Evolutionary conservation across 2,888 invertebrate genomes (phyloP).

Genomic region (Lutraria lutraria): DNA sequence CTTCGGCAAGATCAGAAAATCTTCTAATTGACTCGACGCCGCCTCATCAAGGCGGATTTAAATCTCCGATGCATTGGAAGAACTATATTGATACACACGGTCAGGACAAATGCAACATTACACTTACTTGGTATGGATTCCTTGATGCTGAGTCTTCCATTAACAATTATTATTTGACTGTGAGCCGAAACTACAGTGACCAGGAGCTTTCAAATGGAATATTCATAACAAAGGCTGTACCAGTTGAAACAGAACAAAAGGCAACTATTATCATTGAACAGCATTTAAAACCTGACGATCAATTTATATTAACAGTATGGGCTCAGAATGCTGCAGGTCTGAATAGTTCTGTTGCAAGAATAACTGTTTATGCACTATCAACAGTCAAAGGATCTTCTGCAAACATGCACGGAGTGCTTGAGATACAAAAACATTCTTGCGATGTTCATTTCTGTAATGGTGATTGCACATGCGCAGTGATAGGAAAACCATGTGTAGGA

Average conservation of each 20-base stretch:
- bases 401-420: conserved; percentile 44
- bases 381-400: neutral
- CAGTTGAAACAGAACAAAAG: neutral
- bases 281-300: conserved; percentile 9
- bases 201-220: conserved; percentile 55
- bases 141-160: conserved; percentile 66
- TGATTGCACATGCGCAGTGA: conserved; percentile 68
- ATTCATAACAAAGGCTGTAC: neutral
- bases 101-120: neutral
- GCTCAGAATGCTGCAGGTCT: conserved; percentile 67
- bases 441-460: conserved; percentile 64
- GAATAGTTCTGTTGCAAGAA: conserved; percentile 55
- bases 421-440: conserved; percentile 67
- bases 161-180: conserved; percentile 47
- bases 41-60: conserved; percentile 71
- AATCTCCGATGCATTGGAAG: conserved; percentile 55
- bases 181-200: conserved; percentile 58
- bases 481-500: conserved; percentile 65
- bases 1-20: conserved; percentile 49
- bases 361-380: conserved; percentile 51
- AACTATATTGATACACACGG: conserved; percentile 23
- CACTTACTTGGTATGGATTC: conserved; percentile 70
- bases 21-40: conserved; percentile 71
- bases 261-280: conserved; percentile 23
- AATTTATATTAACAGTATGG: conserved; percentile 60